A percentile compares a stretch with the other conserved stretches of the same genome.
Evolutionary conservation across 1,140 invertebrate genomes (phyloP).

Genomic region (Wasmannia auropunctata): DNA sequence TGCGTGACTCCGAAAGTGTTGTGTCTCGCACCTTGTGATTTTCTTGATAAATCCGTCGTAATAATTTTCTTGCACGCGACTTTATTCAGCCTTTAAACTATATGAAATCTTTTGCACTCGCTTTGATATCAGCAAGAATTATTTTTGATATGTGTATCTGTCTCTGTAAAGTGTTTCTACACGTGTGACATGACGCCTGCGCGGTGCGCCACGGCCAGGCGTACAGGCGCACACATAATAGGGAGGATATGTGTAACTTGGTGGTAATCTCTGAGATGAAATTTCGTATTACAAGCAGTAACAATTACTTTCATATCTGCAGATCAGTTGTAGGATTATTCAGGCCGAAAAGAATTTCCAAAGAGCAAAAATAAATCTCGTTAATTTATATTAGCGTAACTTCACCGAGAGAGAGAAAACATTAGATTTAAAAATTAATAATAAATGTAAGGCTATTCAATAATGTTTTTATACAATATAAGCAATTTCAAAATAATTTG

Average conservation of each 20-base stretch:
- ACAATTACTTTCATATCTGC: not conserved
- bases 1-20: slow-evolving; percentile 34
- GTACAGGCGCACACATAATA: not conserved
- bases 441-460: not conserved
- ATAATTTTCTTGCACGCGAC: slow-evolving; percentile 1
- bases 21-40: slow-evolving; percentile 37
- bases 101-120: not conserved
- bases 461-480: not conserved
- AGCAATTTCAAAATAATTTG: not conserved
- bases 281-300: slow-evolving; percentile 26
- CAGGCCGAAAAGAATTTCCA: not conserved
- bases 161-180: not conserved
- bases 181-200: slow-evolving; percentile 48
- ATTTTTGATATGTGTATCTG: slow-evolving; percentile 23
- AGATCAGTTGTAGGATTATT: not conserved
- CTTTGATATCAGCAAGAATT: not conserved
- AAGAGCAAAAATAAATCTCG: not conserved
- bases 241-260: not conserved
- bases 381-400: not conserved
- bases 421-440: not conserved
- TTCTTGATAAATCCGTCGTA: not conserved
- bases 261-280: slow-evolving; percentile 15
- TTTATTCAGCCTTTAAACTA: not conserved
- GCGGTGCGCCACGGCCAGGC: no score
- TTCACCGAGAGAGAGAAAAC: not conserved